Evolutionary conservation across 1,140 invertebrate species (phyloP).

Genomic region (Planococcus citri): DNA sequence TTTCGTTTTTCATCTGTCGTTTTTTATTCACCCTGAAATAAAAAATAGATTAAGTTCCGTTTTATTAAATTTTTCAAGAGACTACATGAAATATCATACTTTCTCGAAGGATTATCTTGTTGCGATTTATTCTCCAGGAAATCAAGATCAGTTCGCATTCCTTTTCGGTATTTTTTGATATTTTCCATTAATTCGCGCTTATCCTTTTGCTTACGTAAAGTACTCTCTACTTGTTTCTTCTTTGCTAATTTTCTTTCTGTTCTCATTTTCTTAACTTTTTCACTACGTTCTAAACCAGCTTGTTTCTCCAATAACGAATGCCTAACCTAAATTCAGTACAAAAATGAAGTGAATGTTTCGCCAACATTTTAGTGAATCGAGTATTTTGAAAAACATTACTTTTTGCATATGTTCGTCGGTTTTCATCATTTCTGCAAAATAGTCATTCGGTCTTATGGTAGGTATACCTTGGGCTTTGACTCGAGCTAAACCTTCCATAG

Average conservation of each 20-base stretch:
- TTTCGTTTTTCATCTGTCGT: no score
- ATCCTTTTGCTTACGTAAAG: constrained; percentile 59
- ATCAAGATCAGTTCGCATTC: constrained; percentile 61
- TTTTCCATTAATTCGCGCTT: constrained; percentile 70
- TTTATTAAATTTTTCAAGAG: no score
- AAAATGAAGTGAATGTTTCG: background rate
- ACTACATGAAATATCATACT: background rate
- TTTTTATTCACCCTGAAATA: no score
- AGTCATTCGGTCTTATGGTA: constrained; percentile 82
- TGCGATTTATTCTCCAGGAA: constrained; percentile 52
- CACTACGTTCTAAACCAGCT: constrained; percentile 63
- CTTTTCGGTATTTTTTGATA: constrained; percentile 73
- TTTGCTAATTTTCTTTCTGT: constrained; percentile 88
- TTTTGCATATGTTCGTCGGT: constrained; percentile 96
- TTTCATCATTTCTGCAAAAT: constrained; percentile 99
- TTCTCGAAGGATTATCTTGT: background rate
- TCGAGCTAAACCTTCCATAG: constrained; percentile 59
- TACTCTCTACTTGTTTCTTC: constrained; percentile 71
- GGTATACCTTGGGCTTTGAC: constrained; percentile 60
- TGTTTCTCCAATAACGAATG: constrained; percentile 74
- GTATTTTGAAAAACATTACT: constrained; percentile 32
- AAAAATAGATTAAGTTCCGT: no score
- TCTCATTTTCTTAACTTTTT: constrained; percentile 78
- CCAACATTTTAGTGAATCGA: background rate
- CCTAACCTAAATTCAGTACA: constrained; percentile 45